These are phyloP conservation scores for Drosophila niveifrons DNA, from an alignment of 2,888 invertebrate genomes.

Conservation along the genomic window DNA sequence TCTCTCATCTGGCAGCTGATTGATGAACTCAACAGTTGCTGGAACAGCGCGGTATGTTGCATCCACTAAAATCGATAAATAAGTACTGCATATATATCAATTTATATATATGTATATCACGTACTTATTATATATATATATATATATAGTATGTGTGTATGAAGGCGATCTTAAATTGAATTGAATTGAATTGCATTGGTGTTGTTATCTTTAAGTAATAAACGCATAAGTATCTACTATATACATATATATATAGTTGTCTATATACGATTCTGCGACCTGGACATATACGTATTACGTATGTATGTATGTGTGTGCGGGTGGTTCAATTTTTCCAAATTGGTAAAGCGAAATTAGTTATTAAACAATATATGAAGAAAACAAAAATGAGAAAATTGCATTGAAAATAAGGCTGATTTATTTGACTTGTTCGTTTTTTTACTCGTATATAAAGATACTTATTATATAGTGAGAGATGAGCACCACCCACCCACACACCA, in stretches of 20 bases:
- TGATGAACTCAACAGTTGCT: constrained; percentile 51
- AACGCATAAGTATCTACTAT: constrained; percentile 25
- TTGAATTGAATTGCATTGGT: constrained; percentile 41
- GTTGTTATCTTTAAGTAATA: constrained; percentile 51
- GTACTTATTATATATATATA: constrained; percentile 31
- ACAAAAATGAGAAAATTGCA: constrained; percentile 61
- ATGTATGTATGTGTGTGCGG: constrained; percentile 43
- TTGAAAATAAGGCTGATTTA: constrained; percentile 79
- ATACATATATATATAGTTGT: constrained; percentile 13
- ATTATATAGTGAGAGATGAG: constrained; percentile 36
- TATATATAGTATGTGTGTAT: constrained; percentile 32
- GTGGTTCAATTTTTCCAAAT: constrained; percentile 55
- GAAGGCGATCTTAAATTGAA: constrained; percentile 24
- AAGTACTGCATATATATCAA: constrained; percentile 45
- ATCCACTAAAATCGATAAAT: constrained; percentile 76
- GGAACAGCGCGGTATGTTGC: constrained; percentile 79
- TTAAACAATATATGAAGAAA: constrained; percentile 16
- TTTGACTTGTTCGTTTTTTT: constrained; percentile 78
- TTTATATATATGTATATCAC: constrained; percentile 25
- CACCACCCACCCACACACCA: constrained; percentile 23
- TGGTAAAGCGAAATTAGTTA: constrained; percentile 72
- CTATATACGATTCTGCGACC: constrained; percentile 30
- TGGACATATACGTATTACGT: constrained; percentile 19
- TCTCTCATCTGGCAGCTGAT: constrained; percentile 70
- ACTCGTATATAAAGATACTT: constrained; percentile 46